Evolutionary conservation across 2,797 vertebrate genomes (phyloP).

Genomic region (Okamejei kenojei): DNA sequence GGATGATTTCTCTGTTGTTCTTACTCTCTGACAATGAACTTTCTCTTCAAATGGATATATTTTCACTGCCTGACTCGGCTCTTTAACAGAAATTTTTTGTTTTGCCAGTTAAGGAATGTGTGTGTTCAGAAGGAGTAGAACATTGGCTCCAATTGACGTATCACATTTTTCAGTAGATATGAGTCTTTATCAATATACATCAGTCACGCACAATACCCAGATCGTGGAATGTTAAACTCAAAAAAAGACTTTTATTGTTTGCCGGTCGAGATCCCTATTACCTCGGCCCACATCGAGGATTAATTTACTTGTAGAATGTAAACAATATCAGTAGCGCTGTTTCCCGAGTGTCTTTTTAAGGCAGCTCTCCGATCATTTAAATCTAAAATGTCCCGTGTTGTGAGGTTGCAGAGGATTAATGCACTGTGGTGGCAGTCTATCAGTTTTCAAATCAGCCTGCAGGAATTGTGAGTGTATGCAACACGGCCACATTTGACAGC

Average conservation of each 20-base stretch:
- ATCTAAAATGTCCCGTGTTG: not conserved
- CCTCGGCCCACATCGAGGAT: conserved; percentile 13
- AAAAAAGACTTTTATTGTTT: not conserved
- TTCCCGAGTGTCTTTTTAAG: not conserved
- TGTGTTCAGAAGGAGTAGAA: not conserved
- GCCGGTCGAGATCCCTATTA: not conserved
- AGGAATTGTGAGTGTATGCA: not conserved
- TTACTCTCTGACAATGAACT: not conserved
- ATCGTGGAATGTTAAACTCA: not conserved
- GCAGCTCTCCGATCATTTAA: not conserved
- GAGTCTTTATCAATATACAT: not conserved
- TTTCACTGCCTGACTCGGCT: not conserved
- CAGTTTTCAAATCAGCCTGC: not conserved
- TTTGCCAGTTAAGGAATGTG: not conserved
- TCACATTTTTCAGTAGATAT: not conserved
- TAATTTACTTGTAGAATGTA: conserved; percentile 26
- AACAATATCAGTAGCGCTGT: conserved; percentile 10
- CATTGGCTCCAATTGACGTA: not conserved
- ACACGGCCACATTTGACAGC: not conserved
- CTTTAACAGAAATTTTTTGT: not conserved
- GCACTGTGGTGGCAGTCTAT: not conserved
- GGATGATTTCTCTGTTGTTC: not conserved
- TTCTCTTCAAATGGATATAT: not conserved
- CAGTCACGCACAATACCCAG: not conserved
- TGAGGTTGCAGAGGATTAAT: conserved; percentile 23